These are phyloP conservation scores for Noctua janthe DNA, from an alignment of 2,888 invertebrate genomes.

Conservation along the genomic window DNA sequence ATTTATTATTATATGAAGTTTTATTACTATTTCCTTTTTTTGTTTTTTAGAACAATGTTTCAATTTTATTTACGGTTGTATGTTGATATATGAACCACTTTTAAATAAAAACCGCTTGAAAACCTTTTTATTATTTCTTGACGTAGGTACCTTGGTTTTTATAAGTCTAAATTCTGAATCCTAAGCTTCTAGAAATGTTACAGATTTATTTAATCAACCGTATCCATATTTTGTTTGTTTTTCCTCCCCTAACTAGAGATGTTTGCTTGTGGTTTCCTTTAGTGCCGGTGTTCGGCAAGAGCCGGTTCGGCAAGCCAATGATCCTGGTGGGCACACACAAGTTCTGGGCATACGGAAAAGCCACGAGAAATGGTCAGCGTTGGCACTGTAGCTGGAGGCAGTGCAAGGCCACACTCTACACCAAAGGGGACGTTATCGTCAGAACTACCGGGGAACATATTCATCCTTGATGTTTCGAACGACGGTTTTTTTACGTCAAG, in stretches of 20 bases:
- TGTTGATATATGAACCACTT: neutral
- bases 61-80: neutral
- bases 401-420: slow-evolving; percentile 73
- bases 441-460: slow-evolving; percentile 73
- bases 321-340: slow-evolving; percentile 74
- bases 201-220: neutral
- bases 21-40: slow-evolving; percentile 13
- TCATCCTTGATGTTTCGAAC: slow-evolving; percentile 60
- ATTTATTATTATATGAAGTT: neutral
- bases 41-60: neutral
- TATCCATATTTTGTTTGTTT: slow-evolving; percentile 12
- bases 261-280: slow-evolving; percentile 58
- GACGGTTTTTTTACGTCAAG: neutral
- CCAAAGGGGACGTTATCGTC: slow-evolving; percentile 72
- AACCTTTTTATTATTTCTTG: no score
- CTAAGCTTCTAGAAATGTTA: neutral
- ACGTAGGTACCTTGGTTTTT: no score
- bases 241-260: slow-evolving; percentile 34
- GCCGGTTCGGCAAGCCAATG: slow-evolving; percentile 65
- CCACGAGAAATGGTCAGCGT: slow-evolving; percentile 26
- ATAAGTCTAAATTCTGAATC: no score
- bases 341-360: slow-evolving; percentile 58
- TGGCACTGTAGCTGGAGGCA: slow-evolving; percentile 71
- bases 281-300: slow-evolving; percentile 72
- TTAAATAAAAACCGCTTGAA: neutral